Evolutionary conservation across 2,113 vertebrate species (phyloP).

Genomic region (Eurystomus gularis): DNA sequence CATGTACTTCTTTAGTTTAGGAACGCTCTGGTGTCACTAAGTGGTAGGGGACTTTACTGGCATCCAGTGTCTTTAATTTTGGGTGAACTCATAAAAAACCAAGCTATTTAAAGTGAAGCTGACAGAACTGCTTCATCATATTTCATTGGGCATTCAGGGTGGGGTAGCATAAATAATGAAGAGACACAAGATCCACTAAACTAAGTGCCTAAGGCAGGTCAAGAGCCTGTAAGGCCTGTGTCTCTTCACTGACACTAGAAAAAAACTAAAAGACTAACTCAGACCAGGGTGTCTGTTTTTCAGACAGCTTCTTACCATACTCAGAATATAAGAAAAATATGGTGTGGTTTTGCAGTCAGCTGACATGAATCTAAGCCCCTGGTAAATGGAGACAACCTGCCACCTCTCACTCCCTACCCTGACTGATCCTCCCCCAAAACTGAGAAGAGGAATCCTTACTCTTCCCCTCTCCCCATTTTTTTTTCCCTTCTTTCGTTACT

Average conservation of each 20-base stretch:
- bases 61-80: neutral
- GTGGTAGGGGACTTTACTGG: neutral
- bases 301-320: neutral
- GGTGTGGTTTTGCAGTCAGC: neutral
- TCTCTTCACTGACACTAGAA: neutral
- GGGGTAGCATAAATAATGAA: neutral
- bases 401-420: neutral
- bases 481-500: neutral
- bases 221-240: neutral
- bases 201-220: neutral
- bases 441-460: neutral
- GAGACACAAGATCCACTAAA: neutral
- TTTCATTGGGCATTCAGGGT: neutral
- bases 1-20: neutral
- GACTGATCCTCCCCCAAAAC: neutral
- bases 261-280: neutral
- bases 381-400: neutral
- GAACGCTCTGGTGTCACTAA: neutral
- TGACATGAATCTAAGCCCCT: neutral
- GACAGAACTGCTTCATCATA: neutral
- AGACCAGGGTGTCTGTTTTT: neutral
- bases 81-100: neutral
- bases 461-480: fast-evolving
- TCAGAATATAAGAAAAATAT: neutral
- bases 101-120: neutral